These are phyloP conservation scores for Dyspetes luteomarginatus DNA, from an alignment of 2,888 invertebrate species.

Conservation along the genomic window DNA sequence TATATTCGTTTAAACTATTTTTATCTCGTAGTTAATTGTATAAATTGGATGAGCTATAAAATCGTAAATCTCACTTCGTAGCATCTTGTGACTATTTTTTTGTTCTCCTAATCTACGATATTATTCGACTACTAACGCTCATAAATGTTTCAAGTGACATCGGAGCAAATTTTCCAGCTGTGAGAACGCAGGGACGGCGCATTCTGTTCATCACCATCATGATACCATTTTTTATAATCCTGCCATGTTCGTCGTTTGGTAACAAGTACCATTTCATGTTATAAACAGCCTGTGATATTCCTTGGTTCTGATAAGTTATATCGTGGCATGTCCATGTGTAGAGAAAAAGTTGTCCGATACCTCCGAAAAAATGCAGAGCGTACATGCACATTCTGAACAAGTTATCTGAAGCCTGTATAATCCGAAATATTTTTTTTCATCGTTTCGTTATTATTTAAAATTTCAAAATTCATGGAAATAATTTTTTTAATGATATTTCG, in stretches of 20 bases:
- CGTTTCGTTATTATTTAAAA: too few relatives aligned
- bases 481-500: too few relatives aligned
- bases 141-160: slow-evolving; percentile 73
- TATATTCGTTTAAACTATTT: too few relatives aligned
- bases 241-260: slow-evolving; percentile 66
- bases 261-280: slow-evolving; percentile 71
- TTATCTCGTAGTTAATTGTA: too few relatives aligned
- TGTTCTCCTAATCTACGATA: too few relatives aligned
- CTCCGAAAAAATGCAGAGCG: slow-evolving; percentile 67
- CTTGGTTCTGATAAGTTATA: slow-evolving; percentile 69
- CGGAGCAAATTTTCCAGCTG: slow-evolving; percentile 72
- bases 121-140: slow-evolving; percentile 60
- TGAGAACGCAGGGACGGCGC: slow-evolving; percentile 68
- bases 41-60: too few relatives aligned
- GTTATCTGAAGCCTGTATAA: slow-evolving; percentile 61
- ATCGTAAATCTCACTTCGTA: too few relatives aligned
- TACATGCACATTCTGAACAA: slow-evolving; percentile 66
- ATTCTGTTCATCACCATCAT: slow-evolving; percentile 69
- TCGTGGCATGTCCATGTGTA: slow-evolving; percentile 73
- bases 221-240: slow-evolving; percentile 65
- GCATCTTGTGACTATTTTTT: too few relatives aligned
- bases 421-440: too few relatives aligned
- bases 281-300: slow-evolving; percentile 67
- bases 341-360: slow-evolving; percentile 70
- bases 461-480: too few relatives aligned